Percentiles rank a stretch among this genome's conserved stretches.
phyloP scores from a whole-genome alignment of 2,888 invertebrate species.

The Eupithecia abbreviata region DNA sequence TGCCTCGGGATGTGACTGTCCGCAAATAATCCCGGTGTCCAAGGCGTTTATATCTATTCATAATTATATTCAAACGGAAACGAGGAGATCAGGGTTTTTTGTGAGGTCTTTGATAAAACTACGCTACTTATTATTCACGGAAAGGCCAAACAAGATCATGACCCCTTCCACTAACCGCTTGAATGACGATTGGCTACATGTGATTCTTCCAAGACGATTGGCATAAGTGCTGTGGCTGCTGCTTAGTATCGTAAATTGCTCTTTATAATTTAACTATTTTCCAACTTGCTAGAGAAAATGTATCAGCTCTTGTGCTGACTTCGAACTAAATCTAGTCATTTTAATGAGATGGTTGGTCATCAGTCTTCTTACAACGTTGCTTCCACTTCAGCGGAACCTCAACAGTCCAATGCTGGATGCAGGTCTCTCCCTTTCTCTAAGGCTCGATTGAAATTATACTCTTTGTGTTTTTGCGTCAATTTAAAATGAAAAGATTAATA shows the following conservation, averaged over 20 bases:
- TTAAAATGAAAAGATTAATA: too few relatives aligned
- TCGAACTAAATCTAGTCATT: neutral
- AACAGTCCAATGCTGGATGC: too few relatives aligned
- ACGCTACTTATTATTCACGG: neutral
- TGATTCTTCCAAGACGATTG: neutral
- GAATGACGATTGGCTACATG: neutral
- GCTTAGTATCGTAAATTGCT: neutral
- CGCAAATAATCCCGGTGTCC: constrained; percentile 21
- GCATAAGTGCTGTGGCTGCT: neutral
- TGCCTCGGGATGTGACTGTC: constrained; percentile 21
- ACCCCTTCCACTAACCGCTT: neutral
- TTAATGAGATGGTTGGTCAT: neutral
- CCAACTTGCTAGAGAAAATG: neutral
- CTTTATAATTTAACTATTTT: neutral
- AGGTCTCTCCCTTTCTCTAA: too few relatives aligned
- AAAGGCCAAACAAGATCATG: neutral
- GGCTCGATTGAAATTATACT: too few relatives aligned
- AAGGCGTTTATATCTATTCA: constrained; percentile 23
- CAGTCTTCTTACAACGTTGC: neutral
- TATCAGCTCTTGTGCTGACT: neutral
- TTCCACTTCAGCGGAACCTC: neutral
- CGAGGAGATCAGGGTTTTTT: constrained; percentile 21
- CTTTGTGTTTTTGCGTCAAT: too few relatives aligned
- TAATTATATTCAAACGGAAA: constrained; percentile 25
- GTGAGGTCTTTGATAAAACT: constrained; percentile 5